Base-by-base conservation (phyloP, 2,888 invertebrate species). In the Sarcophaga caerulescens region DNA sequence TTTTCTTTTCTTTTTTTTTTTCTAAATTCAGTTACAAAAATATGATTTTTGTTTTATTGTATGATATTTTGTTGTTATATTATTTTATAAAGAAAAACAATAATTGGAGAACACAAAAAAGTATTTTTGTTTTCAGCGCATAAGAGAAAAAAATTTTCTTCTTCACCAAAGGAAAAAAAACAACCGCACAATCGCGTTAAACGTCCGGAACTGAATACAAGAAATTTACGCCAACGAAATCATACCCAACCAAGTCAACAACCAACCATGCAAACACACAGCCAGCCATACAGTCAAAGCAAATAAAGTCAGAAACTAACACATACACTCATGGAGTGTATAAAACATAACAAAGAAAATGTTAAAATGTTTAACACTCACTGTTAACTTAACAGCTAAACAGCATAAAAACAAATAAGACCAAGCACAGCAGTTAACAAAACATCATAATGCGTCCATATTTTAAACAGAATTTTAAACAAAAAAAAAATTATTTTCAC, bases 151-250 rank as follows among this genome's bases (percentile, higher is more conserved):
- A 35, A 35, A 8, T 35, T 35, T 35, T 35, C 35, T 35, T 35
- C 35, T 35, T 35, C 10, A 35, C 8, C 35, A 35, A 35, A 35
- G 10, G 35, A 35, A 35, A 35, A n/a, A 84, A 86, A 83, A 85
- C 88, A 88, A 88, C 88, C 87, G 84, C 87, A 89, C 88, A 87
- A 85, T 88, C 87, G 88, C 88, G 85, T 87, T 87, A 85, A 88
- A 88, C 85, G 87, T 89, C 89, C 88, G 89, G 85, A 88, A 89
- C 89, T 89, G 89, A 89, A 87, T 81, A 84, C 82, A 87, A 88
- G 85, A 88, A 86, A 85, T 81, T 80, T 75, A 84, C 81, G 71
- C 73, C 70, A 75, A 75, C 45, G 45, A 78, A 78, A 81, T 47
- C 84, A 79, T 84, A 84, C 79, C 75, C 63, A 74, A 69, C 60